Base-by-base conservation (phyloP, 2,888 invertebrate species). In the Aricia artaxerxes region DNA sequence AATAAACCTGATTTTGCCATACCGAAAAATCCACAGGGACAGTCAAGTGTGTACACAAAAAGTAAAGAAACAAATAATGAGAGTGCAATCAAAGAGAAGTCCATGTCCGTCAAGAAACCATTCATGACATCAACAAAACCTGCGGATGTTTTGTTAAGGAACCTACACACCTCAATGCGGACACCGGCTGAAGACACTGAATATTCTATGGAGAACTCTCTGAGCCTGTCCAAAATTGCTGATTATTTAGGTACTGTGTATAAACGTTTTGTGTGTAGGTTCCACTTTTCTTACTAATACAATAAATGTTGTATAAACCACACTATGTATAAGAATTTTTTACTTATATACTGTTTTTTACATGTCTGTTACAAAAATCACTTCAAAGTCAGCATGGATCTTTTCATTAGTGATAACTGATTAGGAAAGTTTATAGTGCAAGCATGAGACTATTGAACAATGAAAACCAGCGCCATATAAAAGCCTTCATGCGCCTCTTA, bases 211-310 rank as follows among this genome's bases (percentile, higher is more conserved):
- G 92, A 93, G 57, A 89, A 89, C 84, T 94, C 94, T 1, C 82
- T 94, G 38, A 93, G 92, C 81, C 87, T 93, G 81, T 93, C 94
- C 0, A 92, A 89, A 82, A 94, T 94, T 84, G 91, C 91, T 60
- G 92, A 92, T 82, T 91, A 89, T 84, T 85, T 94, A 73, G 91
- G 94, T 93, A 85, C 0, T 78, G 82, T 60, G 11, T 13, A 31
- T 49, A 16, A 64, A 64, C 16, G 4, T 24, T 24, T 24, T 61
- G 11, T 5, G 3, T 38, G 40, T 9, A 44, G n/a, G n/a, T 73
- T 73, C 4, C 6, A 40, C 6, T 40, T 40, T 6, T 40, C 6
- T 40, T 40, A 40, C 40, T 40, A 40, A 40, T 6, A 40, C 6
- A 40, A 40, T 40, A 40, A 40, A 40, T 40, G 6, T 6, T 40